Base-by-base conservation (phyloP, 2,113 vertebrate species). In the Epinephelus moara region DNA sequence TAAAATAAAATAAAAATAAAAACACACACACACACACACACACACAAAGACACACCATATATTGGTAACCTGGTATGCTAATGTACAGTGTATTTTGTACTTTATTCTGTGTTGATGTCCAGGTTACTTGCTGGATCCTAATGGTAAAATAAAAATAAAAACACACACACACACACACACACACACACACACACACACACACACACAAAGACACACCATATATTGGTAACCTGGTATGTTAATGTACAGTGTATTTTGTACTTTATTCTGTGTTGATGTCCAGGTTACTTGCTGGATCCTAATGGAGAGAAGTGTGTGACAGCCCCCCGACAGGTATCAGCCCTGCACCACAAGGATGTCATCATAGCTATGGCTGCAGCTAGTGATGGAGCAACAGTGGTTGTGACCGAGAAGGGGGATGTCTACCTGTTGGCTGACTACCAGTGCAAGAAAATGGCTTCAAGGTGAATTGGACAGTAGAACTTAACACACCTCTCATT, bases 361-460 rank as follows among this genome's bases (percentile, higher is more conserved):
- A 88, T 88, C 75, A 81, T 99, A 55, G 96, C 97, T 66, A 95
- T 98, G 94, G 97, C 95, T 56, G 96, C 97, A 88, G 97, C 97
- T 67, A 97, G 98, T 85, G 97, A 98, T 84, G 98, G 97, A 0
- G 97, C 97, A 78, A 99, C 97, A n/a, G 97, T 98, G 17, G 98
- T 97, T 30, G 97, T 97, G 90, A 97, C 97, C 4, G 96, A 97
- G 81, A 97, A 95, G 90, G 98, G 98, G 77, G 98, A 99, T 69
- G 94, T 99, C 88, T 99, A 99, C 94, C 94, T 99, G 83, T 95
- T 99, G 81, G 90, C 96, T 49, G 97, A 98, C 76, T 99, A 99
- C 92, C 97, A 99, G 86, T 99, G 98, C 96, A 99, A 99, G 92
- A 99, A 99, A 94, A 94, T 99, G 86, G 97, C 97, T 83, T 98